Conservation (phyloP, 2,888 invertebrate species). For the Hemistola chrysoprasaria region DNA sequence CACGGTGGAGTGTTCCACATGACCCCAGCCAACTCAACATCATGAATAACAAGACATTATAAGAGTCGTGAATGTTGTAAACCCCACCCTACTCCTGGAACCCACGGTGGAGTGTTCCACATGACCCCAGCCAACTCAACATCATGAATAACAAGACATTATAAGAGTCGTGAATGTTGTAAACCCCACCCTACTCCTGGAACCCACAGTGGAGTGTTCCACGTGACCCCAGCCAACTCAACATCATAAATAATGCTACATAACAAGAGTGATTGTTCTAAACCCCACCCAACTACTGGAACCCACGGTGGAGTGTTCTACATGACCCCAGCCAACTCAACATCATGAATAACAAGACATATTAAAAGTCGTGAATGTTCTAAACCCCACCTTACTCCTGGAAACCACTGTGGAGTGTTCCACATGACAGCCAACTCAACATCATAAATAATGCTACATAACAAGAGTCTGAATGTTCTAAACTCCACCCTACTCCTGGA, state of each 20-base stretch:
- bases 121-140: constrained; percentile 69
- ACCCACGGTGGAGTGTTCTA: constrained; percentile 68
- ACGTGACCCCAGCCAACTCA: constrained; percentile 65
- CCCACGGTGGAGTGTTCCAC: constrained; percentile 65
- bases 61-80: no score
- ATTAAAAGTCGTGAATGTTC: no score
- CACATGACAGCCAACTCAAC: constrained; percentile 66
- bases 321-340: constrained; percentile 69
- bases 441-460: constrained; percentile 48
- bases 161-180: no score
- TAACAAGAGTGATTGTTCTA: no score
- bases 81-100: constrained; percentile 71
- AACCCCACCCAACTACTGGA: constrained; percentile 70
- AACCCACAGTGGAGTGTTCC: constrained; percentile 69
- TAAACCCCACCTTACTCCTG: constrained; percentile 69
- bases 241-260: constrained; percentile 57
- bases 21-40: constrained; percentile 64
- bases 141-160: constrained; percentile 55
- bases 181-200: constrained; percentile 71
- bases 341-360: constrained; percentile 54
- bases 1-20: constrained; percentile 66
- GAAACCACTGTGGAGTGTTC: constrained; percentile 69
- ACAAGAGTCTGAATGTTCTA: no score
- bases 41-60: constrained; percentile 49
- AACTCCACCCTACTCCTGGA: constrained; percentile 69